Evolutionary conservation across 2,797 vertebrate species (phyloP), one percentile per base, ranked within the genome.

Genomic region (Neopelma chrysocephalum): DNA sequence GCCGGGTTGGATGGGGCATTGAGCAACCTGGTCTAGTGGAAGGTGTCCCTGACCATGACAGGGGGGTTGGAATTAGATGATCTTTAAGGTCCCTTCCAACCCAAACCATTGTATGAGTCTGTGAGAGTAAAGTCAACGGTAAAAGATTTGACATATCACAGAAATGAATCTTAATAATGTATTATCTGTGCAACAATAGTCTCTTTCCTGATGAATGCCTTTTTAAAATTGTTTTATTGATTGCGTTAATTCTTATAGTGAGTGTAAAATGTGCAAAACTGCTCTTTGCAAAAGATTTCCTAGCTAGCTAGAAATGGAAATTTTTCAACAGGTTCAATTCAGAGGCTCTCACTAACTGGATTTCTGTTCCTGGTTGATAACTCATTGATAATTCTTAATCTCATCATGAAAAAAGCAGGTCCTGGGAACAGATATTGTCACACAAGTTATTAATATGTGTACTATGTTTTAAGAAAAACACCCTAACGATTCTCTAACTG

Each of bases 301-400:
- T 19, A 75, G 25, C 17, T 71, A 31, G 3, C 10, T 56, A 27
- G 43, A 80, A 91, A 79, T 34, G 4, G 5, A 12, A 65, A 40
- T 72, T 88, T 75, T 86, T 57, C 40, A 83, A 47, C 11, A 61
- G 14, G 17, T 60, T 62, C 19, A 10, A 2, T 58, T 82, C 36
- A 69, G n/a, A 92, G 47, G 19, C 8, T 71, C 10, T 93, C 58
- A 43, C 25, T 84, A 62, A 43, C 54, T 58, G 22, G 23, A 51
- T 89, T 92, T 66, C 40, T 90, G 32, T 23, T 75, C 17, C 31
- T 93, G 10, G 15, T 34, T 69, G 25, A 45, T 84, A 93, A 62
- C 2, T 87, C 36, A 32, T 8, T 78, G 58, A 47, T 68, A 38
- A 70, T 58, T 70, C 26, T 31, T 87, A 70, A 77, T 34, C 31